Evolutionary conservation across 1,140 invertebrate genomes (phyloP).

Genomic region (Micrasema minimum): DNA sequence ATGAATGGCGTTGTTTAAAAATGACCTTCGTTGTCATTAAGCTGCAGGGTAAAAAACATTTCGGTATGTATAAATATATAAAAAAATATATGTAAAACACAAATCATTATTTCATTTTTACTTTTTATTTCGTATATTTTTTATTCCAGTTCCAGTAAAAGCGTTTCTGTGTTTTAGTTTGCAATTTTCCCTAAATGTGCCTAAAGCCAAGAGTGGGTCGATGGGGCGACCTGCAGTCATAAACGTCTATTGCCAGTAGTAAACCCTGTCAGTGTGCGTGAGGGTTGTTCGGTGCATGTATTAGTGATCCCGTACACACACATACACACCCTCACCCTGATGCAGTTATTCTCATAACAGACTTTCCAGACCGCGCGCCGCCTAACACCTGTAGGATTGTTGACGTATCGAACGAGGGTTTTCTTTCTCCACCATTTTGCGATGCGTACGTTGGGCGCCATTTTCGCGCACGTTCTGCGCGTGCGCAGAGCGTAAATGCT

Average conservation of each 20-base stretch:
- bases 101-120: too few relatives aligned
- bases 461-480: constrained; percentile 28
- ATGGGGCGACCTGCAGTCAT: constrained; percentile 21
- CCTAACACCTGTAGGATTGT: constrained; percentile 49
- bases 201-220: constrained; percentile 28
- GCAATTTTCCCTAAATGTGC: constrained; percentile 8
- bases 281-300: background rate
- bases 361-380: constrained; percentile 47
- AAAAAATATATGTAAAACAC: too few relatives aligned
- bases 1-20: too few relatives aligned
- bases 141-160: too few relatives aligned
- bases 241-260: constrained; percentile 10
- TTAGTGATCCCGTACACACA: constrained; percentile 2
- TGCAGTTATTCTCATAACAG: background rate
- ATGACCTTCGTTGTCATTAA: too few relatives aligned
- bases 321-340: background rate
- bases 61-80: too few relatives aligned
- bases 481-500: constrained; percentile 15
- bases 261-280: background rate
- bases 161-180: background rate
- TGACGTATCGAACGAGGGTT: constrained; percentile 32
- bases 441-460: background rate
- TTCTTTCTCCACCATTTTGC: constrained; percentile 4
- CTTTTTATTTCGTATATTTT: too few relatives aligned
- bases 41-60: too few relatives aligned